Conservation (phyloP, 2,113 vertebrate species). For the Opisthocomus hoazin region DNA sequence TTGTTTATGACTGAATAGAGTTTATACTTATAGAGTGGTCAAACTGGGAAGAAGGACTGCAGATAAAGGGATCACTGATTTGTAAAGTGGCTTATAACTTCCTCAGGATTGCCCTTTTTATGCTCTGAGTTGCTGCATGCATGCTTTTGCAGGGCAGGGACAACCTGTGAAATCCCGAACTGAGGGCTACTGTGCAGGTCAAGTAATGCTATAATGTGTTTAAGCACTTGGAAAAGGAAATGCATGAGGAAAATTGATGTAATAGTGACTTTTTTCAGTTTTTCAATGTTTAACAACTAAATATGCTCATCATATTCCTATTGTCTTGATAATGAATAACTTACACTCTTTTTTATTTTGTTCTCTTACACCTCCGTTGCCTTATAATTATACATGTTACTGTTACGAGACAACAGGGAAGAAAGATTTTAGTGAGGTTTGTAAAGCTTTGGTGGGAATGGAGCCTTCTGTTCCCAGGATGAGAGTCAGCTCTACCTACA, state of each 20-base stretch:
- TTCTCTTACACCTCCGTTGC: not conserved
- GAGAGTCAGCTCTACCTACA: not conserved
- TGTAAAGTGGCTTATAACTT: not conserved
- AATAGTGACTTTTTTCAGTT: not conserved
- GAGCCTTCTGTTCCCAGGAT: not conserved
- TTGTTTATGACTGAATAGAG: not conserved
- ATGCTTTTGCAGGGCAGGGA: not conserved
- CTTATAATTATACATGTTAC: not conserved
- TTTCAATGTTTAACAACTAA: not conserved
- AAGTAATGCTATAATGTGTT: not conserved
- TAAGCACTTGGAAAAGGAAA: not conserved
- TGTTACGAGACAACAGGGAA: not conserved
- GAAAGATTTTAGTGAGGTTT: not conserved
- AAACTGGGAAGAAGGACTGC: not conserved
- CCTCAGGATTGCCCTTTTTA: not conserved
- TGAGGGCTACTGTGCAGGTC: not conserved
- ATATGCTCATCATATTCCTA: not conserved
- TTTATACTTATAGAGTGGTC: not conserved
- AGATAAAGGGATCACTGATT: not conserved
- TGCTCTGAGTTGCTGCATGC: not conserved
- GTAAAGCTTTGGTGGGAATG: not conserved
- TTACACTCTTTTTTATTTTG: not conserved
- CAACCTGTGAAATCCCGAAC: not conserved
- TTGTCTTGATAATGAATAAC: not conserved
- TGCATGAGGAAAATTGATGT: not conserved